phyloP scores from a whole-genome alignment of 2,888 invertebrate species.

The Schizaphis graminum region DNA sequence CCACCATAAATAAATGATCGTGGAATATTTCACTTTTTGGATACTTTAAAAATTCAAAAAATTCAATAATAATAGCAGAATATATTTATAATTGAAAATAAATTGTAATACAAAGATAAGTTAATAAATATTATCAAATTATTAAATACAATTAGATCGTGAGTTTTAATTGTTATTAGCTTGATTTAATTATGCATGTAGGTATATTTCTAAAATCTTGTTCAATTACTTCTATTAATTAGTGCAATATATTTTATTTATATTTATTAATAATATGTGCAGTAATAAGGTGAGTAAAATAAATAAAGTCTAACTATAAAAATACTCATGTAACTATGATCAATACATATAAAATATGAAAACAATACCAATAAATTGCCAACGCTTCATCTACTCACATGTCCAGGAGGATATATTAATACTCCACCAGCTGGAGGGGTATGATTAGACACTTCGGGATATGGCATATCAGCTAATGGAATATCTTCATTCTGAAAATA shows the following conservation, averaged over 20 bases:
- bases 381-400: slow-evolving; percentile 70
- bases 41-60: neutral
- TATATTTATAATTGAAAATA: neutral
- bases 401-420: slow-evolving; percentile 72
- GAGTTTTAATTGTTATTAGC: neutral
- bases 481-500: slow-evolving; percentile 80
- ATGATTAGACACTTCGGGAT: slow-evolving; percentile 75
- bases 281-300: neutral
- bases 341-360: neutral
- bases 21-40: neutral
- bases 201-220: neutral
- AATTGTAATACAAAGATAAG: neutral
- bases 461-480: slow-evolving; percentile 81
- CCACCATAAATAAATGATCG: neutral
- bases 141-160: neutral
- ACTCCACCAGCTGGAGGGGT: slow-evolving; percentile 73
- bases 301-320: neutral
- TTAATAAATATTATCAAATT: neutral
- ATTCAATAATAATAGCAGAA: neutral
- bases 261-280: neutral
- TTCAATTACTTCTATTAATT: neutral
- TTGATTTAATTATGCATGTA: neutral
- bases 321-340: neutral
- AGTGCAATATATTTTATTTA: neutral
- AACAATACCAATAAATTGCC: slow-evolving; percentile 2